These are phyloP conservation scores for Reinhardtius hippoglossoides DNA, from an alignment of 2,113 vertebrate species.

Conservation along the genomic window DNA sequence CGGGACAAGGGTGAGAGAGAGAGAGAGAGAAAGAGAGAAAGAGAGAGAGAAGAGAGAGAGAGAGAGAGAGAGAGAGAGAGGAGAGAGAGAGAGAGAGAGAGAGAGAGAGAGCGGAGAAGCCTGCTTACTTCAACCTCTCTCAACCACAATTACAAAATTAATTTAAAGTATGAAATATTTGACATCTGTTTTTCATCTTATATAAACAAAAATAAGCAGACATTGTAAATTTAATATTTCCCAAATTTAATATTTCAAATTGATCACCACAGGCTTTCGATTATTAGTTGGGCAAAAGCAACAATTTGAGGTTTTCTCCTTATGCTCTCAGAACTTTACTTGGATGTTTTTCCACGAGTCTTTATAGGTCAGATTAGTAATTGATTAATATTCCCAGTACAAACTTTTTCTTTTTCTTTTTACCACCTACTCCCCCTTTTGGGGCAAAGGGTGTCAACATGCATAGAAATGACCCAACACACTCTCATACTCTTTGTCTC, in stretches of 20 bases:
- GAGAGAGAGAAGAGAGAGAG: neutral
- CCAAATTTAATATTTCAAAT: too few species aligned
- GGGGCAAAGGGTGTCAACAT: neutral
- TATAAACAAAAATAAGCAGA: neutral
- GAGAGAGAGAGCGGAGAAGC: constrained; percentile 6
- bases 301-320: neutral
- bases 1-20: constrained; percentile 23
- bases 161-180: neutral
- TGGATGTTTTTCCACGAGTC: neutral
- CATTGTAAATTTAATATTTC: neutral
- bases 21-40: neutral
- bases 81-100: constrained; percentile 8
- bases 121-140: constrained; percentile 42
- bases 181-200: neutral
- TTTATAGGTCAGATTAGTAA: neutral
- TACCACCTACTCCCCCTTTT: neutral
- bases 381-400: neutral
- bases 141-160: constrained; percentile 3
- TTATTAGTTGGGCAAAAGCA: neutral
- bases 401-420: neutral
- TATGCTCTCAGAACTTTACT: neutral
- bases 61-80: constrained; percentile 11
- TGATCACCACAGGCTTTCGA: neutral
- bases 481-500: too few species aligned
- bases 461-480: too few species aligned